Percentiles rank a stretch among this genome's conserved stretches.
These are phyloP conservation scores for Pseudorhombus dupliciocellatus DNA, from an alignment of 2,113 vertebrate species.

Conservation along the genomic window DNA sequence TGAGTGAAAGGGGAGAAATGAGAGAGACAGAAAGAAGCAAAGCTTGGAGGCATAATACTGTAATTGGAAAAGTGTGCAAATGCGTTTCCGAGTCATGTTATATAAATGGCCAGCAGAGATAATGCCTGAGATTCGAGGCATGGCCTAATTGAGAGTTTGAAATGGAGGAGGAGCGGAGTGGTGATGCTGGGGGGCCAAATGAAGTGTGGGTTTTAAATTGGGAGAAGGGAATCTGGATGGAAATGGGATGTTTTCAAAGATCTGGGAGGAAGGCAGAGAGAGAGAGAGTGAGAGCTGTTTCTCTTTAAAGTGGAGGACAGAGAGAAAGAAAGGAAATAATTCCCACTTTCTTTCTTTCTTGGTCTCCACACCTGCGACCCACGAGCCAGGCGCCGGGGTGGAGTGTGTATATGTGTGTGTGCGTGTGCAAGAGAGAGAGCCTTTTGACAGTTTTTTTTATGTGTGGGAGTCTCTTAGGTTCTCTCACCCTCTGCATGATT, in stretches of 20 bases:
- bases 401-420: neutral
- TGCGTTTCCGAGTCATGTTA: conserved; percentile 77
- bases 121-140: conserved; percentile 71
- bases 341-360: conserved; percentile 61
- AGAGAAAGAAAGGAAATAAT: conserved; percentile 63
- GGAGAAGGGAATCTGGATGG: conserved; percentile 71
- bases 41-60: conserved; percentile 77
- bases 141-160: conserved; percentile 76
- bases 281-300: conserved; percentile 33
- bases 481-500: conserved; percentile 68
- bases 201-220: conserved; percentile 73
- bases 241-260: conserved; percentile 73
- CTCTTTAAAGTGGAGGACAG: conserved; percentile 55
- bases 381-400: conserved; percentile 48
- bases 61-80: conserved; percentile 80
- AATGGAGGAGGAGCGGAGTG: conserved; percentile 63
- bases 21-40: conserved; percentile 61
- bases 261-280: conserved; percentile 26
- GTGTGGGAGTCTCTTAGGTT: conserved; percentile 53
- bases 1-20: conserved; percentile 66
- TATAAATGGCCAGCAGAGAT: conserved; percentile 77
- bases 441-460: neutral
- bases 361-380: conserved; percentile 77
- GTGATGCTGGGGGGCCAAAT: conserved; percentile 59
- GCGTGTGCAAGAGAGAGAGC: conserved; percentile 1